Base-by-base conservation (phyloP, 2,888 invertebrate genomes). In the Plemyria rubiginata region DNA sequence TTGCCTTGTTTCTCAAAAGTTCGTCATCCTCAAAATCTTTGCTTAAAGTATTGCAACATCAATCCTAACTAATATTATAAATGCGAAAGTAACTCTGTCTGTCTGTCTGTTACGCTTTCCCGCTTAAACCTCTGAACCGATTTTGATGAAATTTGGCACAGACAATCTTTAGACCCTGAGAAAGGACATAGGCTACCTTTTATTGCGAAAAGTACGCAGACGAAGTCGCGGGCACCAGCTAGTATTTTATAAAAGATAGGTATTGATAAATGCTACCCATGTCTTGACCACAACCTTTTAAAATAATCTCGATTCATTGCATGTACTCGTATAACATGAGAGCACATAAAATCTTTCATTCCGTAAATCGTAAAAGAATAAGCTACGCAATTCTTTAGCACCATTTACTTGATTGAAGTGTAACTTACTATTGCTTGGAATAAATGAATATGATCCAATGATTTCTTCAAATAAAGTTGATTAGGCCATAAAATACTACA, bases 401-500 rank as follows among this genome's bases (percentile, higher is more conserved):
- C 70, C 55, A 65, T 70, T 67, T 57, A 63, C 60, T 55, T 60
- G 61, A 70, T 67, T 68, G 65, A 62, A 69, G 66, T 69, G 64
- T 62, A 64, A 67, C 65, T 59, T 64, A 65, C 60, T 63, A 62
- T 61, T 56, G 61, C 66, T 65, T 70, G 58, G 68, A 69, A 68
- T 66, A 70, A 70, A 70, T 65, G 67, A 70, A 68, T 66, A 70
- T 64, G 62, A 66, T 67, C 67, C 71, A 71, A 71, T 72, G 69
- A 72, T 72, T 74, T 77, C 75, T 73, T 78, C 78, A 70, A 70
- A 77, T 79, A 79, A 75, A 74, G 68, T 74, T 72, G 55, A 70
- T 68, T 59, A 70, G 69, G 71, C 70, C 76, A 77, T 81, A 79
- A 79, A 80, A 76, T 75, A 74, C 66, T 77, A 76, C 75, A 75